Evolutionary conservation across 2,888 invertebrate species (phyloP).

Genomic region (Pocota personata): DNA sequence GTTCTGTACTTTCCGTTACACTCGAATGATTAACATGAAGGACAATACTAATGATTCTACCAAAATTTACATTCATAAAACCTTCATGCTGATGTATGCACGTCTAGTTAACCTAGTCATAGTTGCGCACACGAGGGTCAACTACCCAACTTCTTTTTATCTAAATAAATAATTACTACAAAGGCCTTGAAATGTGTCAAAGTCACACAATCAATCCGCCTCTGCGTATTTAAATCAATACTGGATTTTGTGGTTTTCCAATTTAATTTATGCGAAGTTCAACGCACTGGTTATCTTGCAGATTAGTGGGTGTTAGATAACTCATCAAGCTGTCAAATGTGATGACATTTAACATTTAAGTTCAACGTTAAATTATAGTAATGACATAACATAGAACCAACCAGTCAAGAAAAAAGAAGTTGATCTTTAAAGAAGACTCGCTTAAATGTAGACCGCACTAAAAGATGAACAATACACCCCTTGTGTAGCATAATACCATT

Average conservation of each 20-base stretch:
- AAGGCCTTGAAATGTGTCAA: slow-evolving; percentile 66
- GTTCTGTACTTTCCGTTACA: slow-evolving; percentile 11
- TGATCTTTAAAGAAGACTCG: slow-evolving; percentile 25
- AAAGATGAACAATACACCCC: background rate
- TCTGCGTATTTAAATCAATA: slow-evolving; percentile 18
- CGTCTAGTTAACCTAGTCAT: slow-evolving; percentile 4
- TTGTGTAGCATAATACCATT: slow-evolving; percentile 3
- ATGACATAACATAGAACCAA: background rate
- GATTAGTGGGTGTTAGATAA: background rate
- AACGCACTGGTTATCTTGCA: slow-evolving; percentile 37
- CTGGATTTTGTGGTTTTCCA: slow-evolving; percentile 1
- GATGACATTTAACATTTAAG: slow-evolving; percentile 48
- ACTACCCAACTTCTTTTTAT: slow-evolving; percentile 3
- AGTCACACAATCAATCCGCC: slow-evolving; percentile 45
- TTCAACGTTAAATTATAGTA: background rate
- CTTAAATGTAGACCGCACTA: slow-evolving; percentile 5
- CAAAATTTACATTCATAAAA: slow-evolving; percentile 34
- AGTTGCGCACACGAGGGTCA: slow-evolving; percentile 25
- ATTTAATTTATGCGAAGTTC: slow-evolving; percentile 44
- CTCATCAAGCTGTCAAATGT: slow-evolving; percentile 30
- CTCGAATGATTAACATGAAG: slow-evolving; percentile 22
- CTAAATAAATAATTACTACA: slow-evolving; percentile 19
- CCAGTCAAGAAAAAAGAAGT: background rate
- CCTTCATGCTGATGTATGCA: slow-evolving; percentile 7
- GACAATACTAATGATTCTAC: slow-evolving; percentile 1